Evolutionary conservation across 2,113 vertebrate genomes (phyloP), one percentile per base, ranked within the genome.

Genomic region (Verasper variegatus): DNA sequence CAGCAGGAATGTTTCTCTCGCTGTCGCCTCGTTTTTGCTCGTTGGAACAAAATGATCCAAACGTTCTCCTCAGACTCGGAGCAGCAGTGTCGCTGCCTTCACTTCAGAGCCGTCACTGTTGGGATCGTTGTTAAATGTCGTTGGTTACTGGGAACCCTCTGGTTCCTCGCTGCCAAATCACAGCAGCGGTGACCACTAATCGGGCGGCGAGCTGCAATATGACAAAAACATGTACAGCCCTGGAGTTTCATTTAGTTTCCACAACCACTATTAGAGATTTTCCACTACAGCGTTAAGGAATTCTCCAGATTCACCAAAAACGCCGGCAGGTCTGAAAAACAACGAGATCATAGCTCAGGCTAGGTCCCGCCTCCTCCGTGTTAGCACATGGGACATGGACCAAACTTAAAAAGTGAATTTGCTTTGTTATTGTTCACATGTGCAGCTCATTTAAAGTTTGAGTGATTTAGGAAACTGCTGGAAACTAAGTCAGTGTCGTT

Each of bases 171-270:
- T 86, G 88, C 90, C 88, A 88, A 89, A 85, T 82, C 10, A 78
- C 78, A 42, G 80, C 71, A 87, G 80, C 69, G 82, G 82, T 88
- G 85, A 86, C 81, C 71, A 66, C 72, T 88, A 82, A 85, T 72
- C 35, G 75, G 82, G 70, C 65, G 21, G 80, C 84, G 72, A 66
- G 71, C 15, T 61, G 40, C 63, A 67, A 70, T 71, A 18, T 82
- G 80, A 84, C 64, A 68, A 42, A 71, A 84, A 67, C 71, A 74
- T 82, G 62, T 27, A 59, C 61, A n/a, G 37, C 8, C 71, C 62
- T 47, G 27, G 35, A 71, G 57, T 74, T 51, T 47, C 9, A 42
- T 74, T 68, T 70, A 52, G 47, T 80, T 80, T 72, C 47, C 78
- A 57, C 8, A 57, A 10, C 23, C 17, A 58, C 56, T 55, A 27